Conservation (phyloP, 2,888 invertebrate genomes). For the Priocnemis perturbator region DNA sequence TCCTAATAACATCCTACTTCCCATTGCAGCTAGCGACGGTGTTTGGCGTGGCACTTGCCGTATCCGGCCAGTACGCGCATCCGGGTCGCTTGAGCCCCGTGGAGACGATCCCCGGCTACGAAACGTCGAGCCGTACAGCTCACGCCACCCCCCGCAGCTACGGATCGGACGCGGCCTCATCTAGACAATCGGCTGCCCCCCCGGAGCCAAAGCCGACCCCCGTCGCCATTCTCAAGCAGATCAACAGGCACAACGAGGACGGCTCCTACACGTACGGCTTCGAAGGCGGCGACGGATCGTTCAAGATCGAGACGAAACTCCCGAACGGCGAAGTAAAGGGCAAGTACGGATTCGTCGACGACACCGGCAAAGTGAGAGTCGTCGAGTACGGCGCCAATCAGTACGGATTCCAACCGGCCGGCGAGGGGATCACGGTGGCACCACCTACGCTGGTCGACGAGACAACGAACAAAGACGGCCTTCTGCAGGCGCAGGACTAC, state of each 20-base stretch:
- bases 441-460: constrained; percentile 76
- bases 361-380: constrained; percentile 86
- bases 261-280: constrained; percentile 94
- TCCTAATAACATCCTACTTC: too few relatives aligned
- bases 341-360: constrained; percentile 93
- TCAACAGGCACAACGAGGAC: constrained; percentile 92
- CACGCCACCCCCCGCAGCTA: constrained; percentile 75
- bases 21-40: constrained; percentile 38
- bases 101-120: too few relatives aligned
- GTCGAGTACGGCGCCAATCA: constrained; percentile 93
- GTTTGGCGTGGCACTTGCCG: constrained; percentile 61
- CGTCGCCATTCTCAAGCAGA: constrained; percentile 90
- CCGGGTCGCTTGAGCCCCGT: too few relatives aligned
- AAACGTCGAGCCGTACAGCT: constrained; percentile 54
- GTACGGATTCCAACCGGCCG: constrained; percentile 90
- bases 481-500: constrained; percentile 55
- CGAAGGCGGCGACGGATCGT: constrained; percentile 91
- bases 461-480: constrained; percentile 69
- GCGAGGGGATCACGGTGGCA: constrained; percentile 89
- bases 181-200: constrained; percentile 73
- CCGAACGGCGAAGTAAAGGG: constrained; percentile 90
- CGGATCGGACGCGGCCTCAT: constrained; percentile 66
- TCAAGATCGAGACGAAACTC: constrained; percentile 92
- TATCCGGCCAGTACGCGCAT: constrained; percentile 71
- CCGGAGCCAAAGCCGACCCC: constrained; percentile 79